These are phyloP conservation scores for Cataglyphis livida DNA, from an alignment of 2,888 invertebrate species.

Conservation along the genomic window DNA sequence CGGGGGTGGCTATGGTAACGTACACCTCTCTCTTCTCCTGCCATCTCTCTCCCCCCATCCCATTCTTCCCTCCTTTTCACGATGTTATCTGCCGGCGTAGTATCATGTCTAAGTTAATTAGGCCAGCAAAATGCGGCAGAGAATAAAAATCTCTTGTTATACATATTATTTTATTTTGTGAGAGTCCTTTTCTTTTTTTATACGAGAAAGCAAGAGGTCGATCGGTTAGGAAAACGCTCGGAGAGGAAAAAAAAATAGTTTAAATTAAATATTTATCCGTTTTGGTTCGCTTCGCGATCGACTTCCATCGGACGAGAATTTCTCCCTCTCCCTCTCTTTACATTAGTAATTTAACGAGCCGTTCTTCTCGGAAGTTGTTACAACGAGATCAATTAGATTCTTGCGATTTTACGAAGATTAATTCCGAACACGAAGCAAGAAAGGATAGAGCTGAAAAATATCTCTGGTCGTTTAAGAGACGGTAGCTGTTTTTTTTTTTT, in stretches of 20 bases:
- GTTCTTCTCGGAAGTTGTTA: slow-evolving; percentile 37
- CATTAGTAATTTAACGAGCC: slow-evolving; percentile 40
- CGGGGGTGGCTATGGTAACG: slow-evolving; percentile 21
- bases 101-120: slow-evolving; percentile 34
- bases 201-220: slow-evolving; percentile 38
- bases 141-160: slow-evolving; percentile 19
- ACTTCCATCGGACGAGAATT: slow-evolving; percentile 25
- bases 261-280: slow-evolving; percentile 41
- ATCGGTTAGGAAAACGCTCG: slow-evolving; percentile 5
- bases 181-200: not conserved
- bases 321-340: not conserved
- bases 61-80: not conserved
- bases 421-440: slow-evolving; percentile 37
- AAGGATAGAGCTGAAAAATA: slow-evolving; percentile 35
- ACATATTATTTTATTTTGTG: slow-evolving; percentile 13
- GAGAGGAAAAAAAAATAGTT: slow-evolving; percentile 23
- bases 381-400: slow-evolving; percentile 47
- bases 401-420: slow-evolving; percentile 44
- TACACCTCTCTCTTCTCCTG: not conserved
- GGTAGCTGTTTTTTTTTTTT: slow-evolving; percentile 1
- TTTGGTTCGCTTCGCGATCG: slow-evolving; percentile 30
- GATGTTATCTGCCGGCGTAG: not conserved
- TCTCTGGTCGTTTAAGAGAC: slow-evolving; percentile 26
- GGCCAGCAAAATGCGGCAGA: not conserved
- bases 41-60: not conserved